These are phyloP conservation scores for Channa maculata DNA, from an alignment of 2,113 vertebrate genomes.

Conservation along the genomic window DNA sequence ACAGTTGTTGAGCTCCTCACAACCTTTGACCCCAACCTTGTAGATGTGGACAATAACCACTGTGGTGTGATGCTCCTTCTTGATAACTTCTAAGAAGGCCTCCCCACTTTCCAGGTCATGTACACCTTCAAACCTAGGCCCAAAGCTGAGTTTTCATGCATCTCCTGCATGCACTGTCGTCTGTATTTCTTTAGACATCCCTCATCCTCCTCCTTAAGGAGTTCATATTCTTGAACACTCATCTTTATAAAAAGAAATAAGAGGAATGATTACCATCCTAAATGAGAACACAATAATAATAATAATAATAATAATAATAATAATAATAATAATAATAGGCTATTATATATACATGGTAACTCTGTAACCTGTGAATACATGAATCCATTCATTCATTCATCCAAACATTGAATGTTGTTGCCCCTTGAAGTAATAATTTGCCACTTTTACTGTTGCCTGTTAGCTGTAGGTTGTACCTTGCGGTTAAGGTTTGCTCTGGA, in stretches of 20 bases:
- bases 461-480: slow-evolving; percentile 85
- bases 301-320: too few relatives aligned
- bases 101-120: slow-evolving; percentile 91
- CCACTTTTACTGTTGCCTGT: background rate
- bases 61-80: slow-evolving; percentile 92
- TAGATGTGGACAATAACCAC: slow-evolving; percentile 94
- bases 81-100: slow-evolving; percentile 92
- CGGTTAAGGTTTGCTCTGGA: slow-evolving; percentile 86
- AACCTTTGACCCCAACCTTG: slow-evolving; percentile 89
- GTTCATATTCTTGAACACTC: slow-evolving; percentile 94
- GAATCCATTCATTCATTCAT: too few relatives aligned
- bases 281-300: background rate
- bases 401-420: background rate
- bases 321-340: too few relatives aligned
- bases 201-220: slow-evolving; percentile 93
- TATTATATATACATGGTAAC: too few relatives aligned
- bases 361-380: too few relatives aligned
- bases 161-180: slow-evolving; percentile 94
- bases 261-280: background rate
- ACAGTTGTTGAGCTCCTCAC: slow-evolving; percentile 90
- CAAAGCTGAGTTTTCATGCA: slow-evolving; percentile 97
- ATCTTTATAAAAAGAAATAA: slow-evolving; percentile 83
- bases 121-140: slow-evolving; percentile 89
- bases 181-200: slow-evolving; percentile 92
- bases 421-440: background rate